These are phyloP conservation scores for Pseudopodoces humilis DNA, from an alignment of 2,113 vertebrate species.

Conservation along the genomic window DNA sequence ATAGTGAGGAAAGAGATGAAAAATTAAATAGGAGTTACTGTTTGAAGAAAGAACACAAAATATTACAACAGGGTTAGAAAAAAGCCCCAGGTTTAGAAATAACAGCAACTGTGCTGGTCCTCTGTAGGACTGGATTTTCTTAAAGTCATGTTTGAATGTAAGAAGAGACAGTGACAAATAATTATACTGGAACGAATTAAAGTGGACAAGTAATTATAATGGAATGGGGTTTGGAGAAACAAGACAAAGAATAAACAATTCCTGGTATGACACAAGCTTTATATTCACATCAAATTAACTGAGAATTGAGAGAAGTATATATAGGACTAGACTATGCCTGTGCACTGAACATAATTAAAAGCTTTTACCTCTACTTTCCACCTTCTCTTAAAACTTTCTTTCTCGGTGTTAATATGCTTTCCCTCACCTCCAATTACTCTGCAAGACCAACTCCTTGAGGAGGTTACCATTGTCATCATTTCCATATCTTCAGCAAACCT, in stretches of 20 bases:
- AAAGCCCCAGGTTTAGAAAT: not conserved
- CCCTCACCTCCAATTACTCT: not conserved
- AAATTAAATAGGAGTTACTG: not conserved
- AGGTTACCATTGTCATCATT: not conserved
- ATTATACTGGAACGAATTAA: not conserved
- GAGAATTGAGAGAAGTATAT: not conserved
- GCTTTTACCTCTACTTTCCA: not conserved
- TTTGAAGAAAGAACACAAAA: not conserved
- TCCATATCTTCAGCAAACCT: not conserved
- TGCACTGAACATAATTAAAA: not conserved
- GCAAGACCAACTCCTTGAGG: not conserved
- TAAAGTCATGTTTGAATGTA: not conserved
- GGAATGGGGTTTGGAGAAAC: not conserved
- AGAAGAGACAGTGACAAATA: not conserved
- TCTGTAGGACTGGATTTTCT: not conserved
- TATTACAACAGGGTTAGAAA: not conserved
- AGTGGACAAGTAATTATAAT: not conserved
- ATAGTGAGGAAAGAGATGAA: not conserved
- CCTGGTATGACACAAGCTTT: not conserved
- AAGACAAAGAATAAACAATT: not conserved
- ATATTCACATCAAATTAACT: not conserved
- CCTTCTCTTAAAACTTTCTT: not conserved
- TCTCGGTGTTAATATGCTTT: not conserved
- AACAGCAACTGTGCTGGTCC: not conserved
- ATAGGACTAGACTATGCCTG: not conserved